Base-by-base conservation (phyloP, 1,140 invertebrate genomes). In the Periplaneta americana region DNA sequence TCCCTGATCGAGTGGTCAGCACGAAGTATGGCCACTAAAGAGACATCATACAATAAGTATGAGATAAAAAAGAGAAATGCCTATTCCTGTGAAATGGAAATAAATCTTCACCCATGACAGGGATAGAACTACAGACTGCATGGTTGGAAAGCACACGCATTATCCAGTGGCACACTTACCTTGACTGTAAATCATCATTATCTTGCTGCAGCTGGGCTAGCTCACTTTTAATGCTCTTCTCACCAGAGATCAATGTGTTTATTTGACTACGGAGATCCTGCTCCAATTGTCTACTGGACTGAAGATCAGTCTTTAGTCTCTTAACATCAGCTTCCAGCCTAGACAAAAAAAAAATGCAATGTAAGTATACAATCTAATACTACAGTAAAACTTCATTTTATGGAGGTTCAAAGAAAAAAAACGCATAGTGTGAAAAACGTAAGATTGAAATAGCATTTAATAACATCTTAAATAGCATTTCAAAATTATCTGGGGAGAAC, bases 221-320 rank as follows among this genome's bases (percentile, higher is more conserved):
- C 85, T 97, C 95, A 81, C 91, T 91, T 86, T 94, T 93, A 37
- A 92, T 90, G 85, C 92, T 92, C 84, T 94, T 93, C 85, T 97
- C 96, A 81, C 91, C 91, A 57, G 91, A 90, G 28, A 91, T 88
- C 33, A 93, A 86, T 82, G 88, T 89, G 86, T 90, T 93, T 80
- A 97, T 91, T 89, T 97, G 96, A 86, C 93, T 92, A 84, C 95
- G 90, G 82, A 98, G 89, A 83, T 98, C 96, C 87, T 95, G 94
- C 88, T 98, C 96, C 84, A 91, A 90, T 87, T 95, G 94, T 86
- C 95, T 91, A 87, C 92, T 93, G 37, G 91, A 90, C 84, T 93
- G 93, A 81, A 97, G 91, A 87, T 98, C 96, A 82, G 91, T 89
- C 86, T 95, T 95, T 84, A 97, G 89, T 85, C 94, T 91, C 88